A percentile compares a stretch with the other conserved stretches of the same genome.
phyloP scores from a whole-genome alignment of 2,797 vertebrate genomes.

The Chaenodraco wilsoni region DNA sequence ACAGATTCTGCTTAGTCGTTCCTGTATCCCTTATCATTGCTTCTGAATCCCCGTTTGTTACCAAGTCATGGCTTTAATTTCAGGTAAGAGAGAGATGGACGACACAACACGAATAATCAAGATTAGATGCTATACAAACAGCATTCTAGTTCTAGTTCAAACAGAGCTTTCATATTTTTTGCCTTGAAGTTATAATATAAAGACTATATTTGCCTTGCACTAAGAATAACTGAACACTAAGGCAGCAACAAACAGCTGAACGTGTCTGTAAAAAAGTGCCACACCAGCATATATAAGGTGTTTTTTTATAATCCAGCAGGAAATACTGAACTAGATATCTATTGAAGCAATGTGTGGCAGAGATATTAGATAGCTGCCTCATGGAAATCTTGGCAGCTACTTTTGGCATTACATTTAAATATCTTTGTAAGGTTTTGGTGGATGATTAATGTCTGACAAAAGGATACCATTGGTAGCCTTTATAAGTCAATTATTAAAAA shows the following conservation, averaged over 20 bases:
- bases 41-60: slow-evolving; percentile 6
- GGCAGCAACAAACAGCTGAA: slow-evolving; percentile 14
- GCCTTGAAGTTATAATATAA: slow-evolving; percentile 7
- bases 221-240: neutral
- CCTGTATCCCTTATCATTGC: slow-evolving; percentile 8
- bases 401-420: slow-evolving; percentile 5
- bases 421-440: neutral
- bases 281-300: neutral
- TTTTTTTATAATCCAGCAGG: slow-evolving; percentile 21
- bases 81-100: slow-evolving; percentile 10
- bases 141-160: neutral
- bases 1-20: slow-evolving; percentile 7
- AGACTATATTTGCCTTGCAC: neutral
- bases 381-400: slow-evolving; percentile 22
- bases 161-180: neutral
- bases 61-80: slow-evolving; percentile 7
- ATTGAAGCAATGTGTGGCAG: neutral
- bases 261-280: neutral
- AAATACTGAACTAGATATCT: slow-evolving; percentile 6
- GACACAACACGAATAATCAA: slow-evolving; percentile 23
- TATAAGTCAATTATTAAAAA: neutral
- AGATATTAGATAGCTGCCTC: neutral
- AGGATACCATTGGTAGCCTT: neutral
- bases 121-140: slow-evolving; percentile 13
- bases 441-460: slow-evolving; percentile 8